Evolutionary conservation across 2,113 vertebrate genomes (phyloP), one percentile per base, ranked within the genome.

Genomic region (Sphaerodactylus townsendi): DNA sequence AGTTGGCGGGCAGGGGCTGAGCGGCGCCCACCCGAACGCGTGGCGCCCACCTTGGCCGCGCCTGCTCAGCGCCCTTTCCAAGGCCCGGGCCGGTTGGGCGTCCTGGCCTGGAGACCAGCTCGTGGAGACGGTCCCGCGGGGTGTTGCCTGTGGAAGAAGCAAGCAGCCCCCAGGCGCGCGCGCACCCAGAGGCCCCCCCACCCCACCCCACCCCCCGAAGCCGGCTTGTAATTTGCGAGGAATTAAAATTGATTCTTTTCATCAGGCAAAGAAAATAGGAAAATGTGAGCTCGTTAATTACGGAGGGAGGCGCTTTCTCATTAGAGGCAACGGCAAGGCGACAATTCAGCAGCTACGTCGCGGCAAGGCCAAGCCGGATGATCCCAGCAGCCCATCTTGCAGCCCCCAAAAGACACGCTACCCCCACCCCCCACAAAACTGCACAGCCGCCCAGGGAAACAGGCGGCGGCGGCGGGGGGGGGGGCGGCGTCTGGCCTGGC

Each of bases 221-320:
- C 93, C 93, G 94, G 93, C 94, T 94, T 95, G 95, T 95, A 96
- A 96, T 96, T 96, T 96, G 92, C 94, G 90, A 92, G 80, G 96
- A 96, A 97, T 97, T 96, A 97, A 96, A 97, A 97, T 96, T 96
- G 96, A 97, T 97, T 96, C 95, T 97, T 96, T 96, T 96, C 96
- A 96, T 96, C 96, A 96, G 92, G 94, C 94, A 95, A 96, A 96
- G 97, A 97, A 96, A 97, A 95, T 96, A 94, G 94, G 95, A 96
- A 97, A 96, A 96, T 71, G 95, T 94, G 94, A 95, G 95, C 91
- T 96, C 95, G 95, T 96, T 97, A 96, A 96, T 97, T 96, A 96
- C 96, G 94, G 95, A 93, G 92, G 94, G 96, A 96, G 96, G 94
- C 95, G 87, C 95, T 59, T 95, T 94, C 95, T 96, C 95, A 96